Evolutionary conservation across 1,140 invertebrate species (phyloP), one percentile per base, ranked within the genome.

Genomic region (Drosophila paulistorum): DNA sequence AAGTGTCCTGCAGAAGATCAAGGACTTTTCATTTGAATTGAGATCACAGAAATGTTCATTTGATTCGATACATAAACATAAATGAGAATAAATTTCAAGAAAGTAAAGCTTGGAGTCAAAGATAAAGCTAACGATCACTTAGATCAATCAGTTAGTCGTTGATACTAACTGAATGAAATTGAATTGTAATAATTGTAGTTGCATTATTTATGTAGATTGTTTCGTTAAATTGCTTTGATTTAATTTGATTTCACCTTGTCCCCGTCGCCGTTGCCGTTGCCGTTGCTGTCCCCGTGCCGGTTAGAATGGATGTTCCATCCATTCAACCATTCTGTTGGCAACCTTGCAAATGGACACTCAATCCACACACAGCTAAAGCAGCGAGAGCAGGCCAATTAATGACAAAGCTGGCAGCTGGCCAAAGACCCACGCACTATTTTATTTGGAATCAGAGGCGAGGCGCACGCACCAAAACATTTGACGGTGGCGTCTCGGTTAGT

Each of bases 371-470:
- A 45, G 14, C 26, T 30, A 35, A 58, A 58, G 26, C 26, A 58
- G 26, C 13, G 35, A 60, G 76, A 77, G 60, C 74, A 57, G 66
- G 73, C 73, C 74, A 77, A 77, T 77, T 77, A 77, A 64, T 23
- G 54, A n/a, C 3, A 41, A 10, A n/a, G 45, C 74, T 77, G 74
- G 74, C 74, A 77, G 45, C 42, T 41, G 74, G 74, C 74, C 74
- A 77, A 77, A 63, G 61, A 63, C 61, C 61, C 61, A 63, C 61
- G 61, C 61, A 63, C 23, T 51, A 51, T 51, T 51, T 51, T 45
- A 23, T 51, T 63, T 33, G 42, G 42, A 7, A 51, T 5, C 9
- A 26, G 26, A 35, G 20, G 58, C 33, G 61, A 33, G 74, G 74
- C 74, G 66, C 74, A 77, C 74, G 74, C 74, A 77, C 45, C 45